Evolutionary conservation across 2,888 invertebrate genomes (phyloP), one percentile per base, ranked within the genome.

Genomic region (Crossocerus cetratus): DNA sequence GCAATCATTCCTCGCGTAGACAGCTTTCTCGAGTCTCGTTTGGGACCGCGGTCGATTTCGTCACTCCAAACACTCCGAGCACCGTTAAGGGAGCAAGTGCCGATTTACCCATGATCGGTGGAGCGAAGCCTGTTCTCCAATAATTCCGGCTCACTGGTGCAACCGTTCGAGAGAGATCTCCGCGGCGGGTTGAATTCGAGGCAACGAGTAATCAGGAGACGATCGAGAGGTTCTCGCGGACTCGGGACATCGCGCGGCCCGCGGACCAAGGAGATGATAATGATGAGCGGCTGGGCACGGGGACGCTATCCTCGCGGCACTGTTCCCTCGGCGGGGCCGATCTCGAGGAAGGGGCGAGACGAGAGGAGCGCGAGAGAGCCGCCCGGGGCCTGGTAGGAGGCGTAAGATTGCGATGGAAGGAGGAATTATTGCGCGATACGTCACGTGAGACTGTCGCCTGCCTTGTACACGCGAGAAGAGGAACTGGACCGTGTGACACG

Each of bases 401-500:
- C 18, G 55, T 22, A 43, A 23, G 43, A 13, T 45, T 49, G 62
- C 45, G 65, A 44, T 20, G 62, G 69, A 80, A 67, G 63, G 70
- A 74, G 65, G 56, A 78, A 76, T 76, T 77, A 79, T 81, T 82
- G 76, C 78, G 81, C 69, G 78, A 73, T 21, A 65, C 77, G 82
- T 81, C 82, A 82, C 78, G 81, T 74, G 82, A 82, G 81, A 82
- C 69, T 81, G 77, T 76, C 65, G 81, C 81, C 81, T 80, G 73
- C 83, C 82, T 84, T 80, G 80, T 78, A 74, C 49, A 49, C 76
- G 72, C 71, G 60, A 77, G 73, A 74, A 68, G 69, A 76, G 68
- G 72, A 74, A 86, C 83, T 86, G 84, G 85, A 85, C 83, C 81
- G 83, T 82, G 77, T 60, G 77, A 77, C 76, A 73, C 75, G 74